phyloP scores from a whole-genome alignment of 2,888 invertebrate genomes.

The Xanthia icteritia region DNA sequence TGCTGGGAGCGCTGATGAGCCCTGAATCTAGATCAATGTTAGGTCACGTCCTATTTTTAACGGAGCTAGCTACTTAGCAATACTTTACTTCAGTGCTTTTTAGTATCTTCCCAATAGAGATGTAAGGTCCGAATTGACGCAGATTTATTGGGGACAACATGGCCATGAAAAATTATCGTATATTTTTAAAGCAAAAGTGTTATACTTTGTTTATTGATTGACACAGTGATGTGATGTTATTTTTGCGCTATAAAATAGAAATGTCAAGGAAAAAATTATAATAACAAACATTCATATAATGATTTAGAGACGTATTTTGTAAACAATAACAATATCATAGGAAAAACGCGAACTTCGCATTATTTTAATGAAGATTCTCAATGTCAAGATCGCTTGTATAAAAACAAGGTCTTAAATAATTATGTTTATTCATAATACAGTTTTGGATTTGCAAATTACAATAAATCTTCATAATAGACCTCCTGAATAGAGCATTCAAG shows the following conservation, averaged over 20 bases:
- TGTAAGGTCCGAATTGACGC: neutral
- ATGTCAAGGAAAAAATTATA: slow-evolving; percentile 26
- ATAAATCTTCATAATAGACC: slow-evolving; percentile 29
- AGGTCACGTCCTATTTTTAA: slow-evolving; percentile 78
- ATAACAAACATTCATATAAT: too few relatives aligned
- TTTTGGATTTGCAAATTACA: slow-evolving; percentile 29
- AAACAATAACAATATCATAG: slow-evolving; percentile 37
- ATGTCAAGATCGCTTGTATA: slow-evolving; percentile 43
- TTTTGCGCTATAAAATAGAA: slow-evolving; percentile 19
- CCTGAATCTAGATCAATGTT: slow-evolving; percentile 76
- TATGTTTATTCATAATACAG: slow-evolving; percentile 34
- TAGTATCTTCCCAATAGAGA: slow-evolving; percentile 49
- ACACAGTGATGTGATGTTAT: slow-evolving; percentile 9
- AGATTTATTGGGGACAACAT: neutral
- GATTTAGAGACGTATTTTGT: slow-evolving; percentile 11
- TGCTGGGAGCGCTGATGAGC: slow-evolving; percentile 60
- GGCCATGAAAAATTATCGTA: neutral
- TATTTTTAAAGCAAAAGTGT: neutral
- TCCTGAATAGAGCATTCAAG: slow-evolving; percentile 2
- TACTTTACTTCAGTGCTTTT: slow-evolving; percentile 41
- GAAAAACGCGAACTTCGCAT: slow-evolving; percentile 17
- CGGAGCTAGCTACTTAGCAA: slow-evolving; percentile 63
- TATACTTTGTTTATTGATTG: neutral
- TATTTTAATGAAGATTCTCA: slow-evolving; percentile 33
- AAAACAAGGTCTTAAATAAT: slow-evolving; percentile 24